Conservation (phyloP, 2,113 vertebrate genomes). For the Trogon surrucura region DNA sequence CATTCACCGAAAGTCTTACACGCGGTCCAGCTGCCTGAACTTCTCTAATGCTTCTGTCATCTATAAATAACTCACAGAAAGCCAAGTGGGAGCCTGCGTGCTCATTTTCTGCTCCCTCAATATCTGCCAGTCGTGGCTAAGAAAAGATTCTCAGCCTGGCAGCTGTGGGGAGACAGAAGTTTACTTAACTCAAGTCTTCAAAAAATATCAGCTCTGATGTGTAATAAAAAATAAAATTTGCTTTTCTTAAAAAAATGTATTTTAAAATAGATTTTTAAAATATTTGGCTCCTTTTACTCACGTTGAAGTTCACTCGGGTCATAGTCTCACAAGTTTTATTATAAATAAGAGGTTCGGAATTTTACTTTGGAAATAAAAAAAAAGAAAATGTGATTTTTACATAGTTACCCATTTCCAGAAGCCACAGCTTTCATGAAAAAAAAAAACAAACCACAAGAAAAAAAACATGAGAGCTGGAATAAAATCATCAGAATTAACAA, state of each 20-base stretch:
- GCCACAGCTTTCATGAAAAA: not conserved
- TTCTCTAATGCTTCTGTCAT: slow-evolving; percentile 28
- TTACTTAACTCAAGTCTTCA: not conserved
- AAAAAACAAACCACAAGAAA: not conserved
- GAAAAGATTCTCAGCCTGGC: slow-evolving; percentile 7
- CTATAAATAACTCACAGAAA: slow-evolving; percentile 56
- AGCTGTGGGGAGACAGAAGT: not conserved
- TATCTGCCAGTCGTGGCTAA: not conserved
- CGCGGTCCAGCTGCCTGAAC: slow-evolving; percentile 21
- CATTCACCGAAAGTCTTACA: slow-evolving; percentile 29
- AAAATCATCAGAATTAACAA: not conserved
- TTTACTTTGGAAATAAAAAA: not conserved
- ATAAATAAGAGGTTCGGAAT: not conserved
- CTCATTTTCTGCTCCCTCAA: slow-evolving; percentile 5
- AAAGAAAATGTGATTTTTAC: not conserved
- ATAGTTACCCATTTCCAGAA: not conserved
- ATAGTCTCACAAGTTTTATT: not conserved
- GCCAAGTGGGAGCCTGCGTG: not conserved
- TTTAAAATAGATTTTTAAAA: not conserved
- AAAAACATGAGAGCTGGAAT: not conserved
- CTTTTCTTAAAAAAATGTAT: not conserved
- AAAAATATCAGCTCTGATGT: not conserved
- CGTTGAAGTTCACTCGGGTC: not conserved
- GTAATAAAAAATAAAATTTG: not conserved
- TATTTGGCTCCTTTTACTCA: not conserved